Evolutionary conservation across 2,888 invertebrate species (phyloP), one percentile per base, ranked within the genome.

Genomic region (Drosophila nr. medialis): DNA sequence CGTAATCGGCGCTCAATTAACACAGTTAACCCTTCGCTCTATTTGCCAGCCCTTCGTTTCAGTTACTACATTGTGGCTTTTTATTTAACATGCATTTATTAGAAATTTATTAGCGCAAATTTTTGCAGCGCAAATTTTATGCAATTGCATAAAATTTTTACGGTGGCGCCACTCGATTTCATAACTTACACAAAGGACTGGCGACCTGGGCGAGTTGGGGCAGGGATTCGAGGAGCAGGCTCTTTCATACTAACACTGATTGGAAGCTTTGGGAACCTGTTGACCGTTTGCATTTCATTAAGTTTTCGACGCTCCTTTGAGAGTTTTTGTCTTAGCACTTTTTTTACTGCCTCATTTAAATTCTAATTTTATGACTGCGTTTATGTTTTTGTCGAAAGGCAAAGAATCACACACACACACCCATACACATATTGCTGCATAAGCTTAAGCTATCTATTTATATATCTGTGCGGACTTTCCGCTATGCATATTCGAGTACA

Each of bases 251-350:
- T 86, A 86, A 89, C 74, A 77, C 76, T 87, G 89, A 87, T 89
- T 86, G 73, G 64, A 45, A 50, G 72, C 60, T 66, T 65, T 30
- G 61, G 40, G 68, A 83, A 91, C 91, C 90, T 91, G 86, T 90
- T 92, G 91, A 90, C 91, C 91, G 90, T 92, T 91, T 92, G 89
- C 91, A 91, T 91, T 79, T 88, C 88, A 91, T 91, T 91, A 88
- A 73, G 83, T 62, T 75, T 48, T 18, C 29, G 13, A 49, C 45
- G 42, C 42, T 73, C 82, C 73, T 62, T 77, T 67, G 60, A 56
- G 27, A 75, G 75, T 72, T 75, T 76, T 59, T 65, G 63, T 56
- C 54, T 72, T 66, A 29, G 42, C 64, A 55, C 61, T 60, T 63
- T 62, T 71, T 73, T 85, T 80, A 89, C 72, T 85, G 76, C 78